Conservation (phyloP, 2,888 invertebrate species). For the Temnothorax ravouxi region DNA sequence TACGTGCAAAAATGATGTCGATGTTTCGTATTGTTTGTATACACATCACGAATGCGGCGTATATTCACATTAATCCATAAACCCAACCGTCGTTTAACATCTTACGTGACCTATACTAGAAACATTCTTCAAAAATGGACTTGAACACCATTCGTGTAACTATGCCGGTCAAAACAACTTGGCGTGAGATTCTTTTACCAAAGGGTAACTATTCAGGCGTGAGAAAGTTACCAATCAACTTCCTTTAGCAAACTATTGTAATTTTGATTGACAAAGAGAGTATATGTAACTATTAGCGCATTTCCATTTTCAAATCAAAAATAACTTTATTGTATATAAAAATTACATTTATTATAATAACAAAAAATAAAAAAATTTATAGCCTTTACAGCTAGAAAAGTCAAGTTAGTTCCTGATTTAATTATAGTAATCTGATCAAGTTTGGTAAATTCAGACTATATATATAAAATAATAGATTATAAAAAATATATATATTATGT, state of each 20-base stretch:
- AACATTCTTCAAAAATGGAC: conserved; percentile 47
- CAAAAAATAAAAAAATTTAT: background rate
- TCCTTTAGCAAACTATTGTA: conserved; percentile 15
- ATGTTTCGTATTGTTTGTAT: background rate
- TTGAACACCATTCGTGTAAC: conserved; percentile 30
- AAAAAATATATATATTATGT: too few species aligned
- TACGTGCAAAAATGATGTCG: background rate
- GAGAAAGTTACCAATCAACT: conserved; percentile 53
- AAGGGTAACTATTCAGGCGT: conserved; percentile 42
- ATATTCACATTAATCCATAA: conserved; percentile 22
- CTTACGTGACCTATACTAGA: conserved; percentile 43
- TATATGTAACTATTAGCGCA: background rate
- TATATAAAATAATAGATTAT: too few species aligned
- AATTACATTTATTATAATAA: conserved; percentile 1
- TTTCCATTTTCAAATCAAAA: background rate
- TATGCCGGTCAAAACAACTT: conserved; percentile 44
- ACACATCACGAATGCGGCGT: background rate
- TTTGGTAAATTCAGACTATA: background rate
- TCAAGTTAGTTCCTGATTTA: background rate
- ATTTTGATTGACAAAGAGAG: conserved; percentile 1
- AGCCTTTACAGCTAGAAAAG: background rate
- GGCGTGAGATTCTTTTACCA: conserved; percentile 42
- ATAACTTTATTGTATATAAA: background rate
- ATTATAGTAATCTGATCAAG: background rate
- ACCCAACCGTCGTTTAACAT: conserved; percentile 2